phyloP scores from a whole-genome alignment of 2,797 vertebrate species.

The Pachyuromys duprasi region DNA sequence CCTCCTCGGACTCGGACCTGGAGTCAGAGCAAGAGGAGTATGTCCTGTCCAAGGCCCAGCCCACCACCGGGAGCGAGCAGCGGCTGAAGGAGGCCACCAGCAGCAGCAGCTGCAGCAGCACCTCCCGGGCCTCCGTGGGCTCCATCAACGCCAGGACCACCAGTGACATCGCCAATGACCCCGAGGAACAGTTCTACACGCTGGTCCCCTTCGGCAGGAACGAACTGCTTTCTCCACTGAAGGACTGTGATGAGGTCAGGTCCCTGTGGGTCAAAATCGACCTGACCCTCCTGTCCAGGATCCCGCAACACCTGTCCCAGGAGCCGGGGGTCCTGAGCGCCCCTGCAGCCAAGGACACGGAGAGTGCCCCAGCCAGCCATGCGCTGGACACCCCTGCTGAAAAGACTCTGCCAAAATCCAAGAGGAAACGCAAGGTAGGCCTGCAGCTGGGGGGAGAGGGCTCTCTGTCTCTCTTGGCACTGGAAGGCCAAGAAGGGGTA shows the following conservation, averaged over 20 bases:
- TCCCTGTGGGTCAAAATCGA: slow-evolving; percentile 98
- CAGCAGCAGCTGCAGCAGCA: slow-evolving; percentile 72
- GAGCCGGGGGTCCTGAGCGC: slow-evolving; percentile 82
- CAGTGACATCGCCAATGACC: slow-evolving; percentile 89
- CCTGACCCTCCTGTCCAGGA: slow-evolving; percentile 94
- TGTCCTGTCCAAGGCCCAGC: slow-evolving; percentile 88
- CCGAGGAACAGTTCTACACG: slow-evolving; percentile 94
- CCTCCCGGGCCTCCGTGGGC: slow-evolving; percentile 84
- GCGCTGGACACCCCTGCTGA: slow-evolving; percentile 83
- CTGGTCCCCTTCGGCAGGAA: slow-evolving; percentile 96
- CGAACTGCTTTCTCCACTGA: slow-evolving; percentile 90
- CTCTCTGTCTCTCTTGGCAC: background rate
- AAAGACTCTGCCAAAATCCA: slow-evolving; percentile 89
- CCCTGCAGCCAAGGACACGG: slow-evolving; percentile 85
- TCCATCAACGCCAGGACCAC: slow-evolving; percentile 87
- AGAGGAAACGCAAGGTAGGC: slow-evolving; percentile 96
- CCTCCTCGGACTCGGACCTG: slow-evolving; percentile 84
- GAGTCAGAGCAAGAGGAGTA: slow-evolving; percentile 85
- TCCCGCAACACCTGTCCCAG: slow-evolving; percentile 89
- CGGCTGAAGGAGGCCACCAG: slow-evolving; percentile 85
- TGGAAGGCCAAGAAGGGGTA: background rate
- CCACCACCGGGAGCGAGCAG: slow-evolving; percentile 79
- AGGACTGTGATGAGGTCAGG: slow-evolving; percentile 92
- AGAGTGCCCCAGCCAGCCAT: slow-evolving; percentile 82
- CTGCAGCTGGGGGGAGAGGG: background rate